Conservation (phyloP, 2,797 vertebrate genomes). For the Mareca strepera region DNA sequence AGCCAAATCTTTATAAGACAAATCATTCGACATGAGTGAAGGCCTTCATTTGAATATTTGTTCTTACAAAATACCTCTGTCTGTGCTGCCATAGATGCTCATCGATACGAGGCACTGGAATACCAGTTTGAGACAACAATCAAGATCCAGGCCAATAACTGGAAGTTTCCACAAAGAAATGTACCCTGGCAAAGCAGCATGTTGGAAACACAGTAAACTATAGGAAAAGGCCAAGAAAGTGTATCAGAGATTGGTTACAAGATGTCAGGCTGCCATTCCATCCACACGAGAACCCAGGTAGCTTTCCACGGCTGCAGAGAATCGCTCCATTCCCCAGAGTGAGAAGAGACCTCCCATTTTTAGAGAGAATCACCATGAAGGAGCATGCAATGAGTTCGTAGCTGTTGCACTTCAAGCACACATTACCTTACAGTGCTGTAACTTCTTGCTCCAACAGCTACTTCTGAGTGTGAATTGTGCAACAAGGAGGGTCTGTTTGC, state of each 20-base stretch:
- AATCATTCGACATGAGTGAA: neutral
- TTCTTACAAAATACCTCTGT: neutral
- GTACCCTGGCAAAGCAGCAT: neutral
- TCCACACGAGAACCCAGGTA: neutral
- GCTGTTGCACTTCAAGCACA: neutral
- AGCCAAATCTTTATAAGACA: neutral
- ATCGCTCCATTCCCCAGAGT: neutral
- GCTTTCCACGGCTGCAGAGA: constrained; percentile 17
- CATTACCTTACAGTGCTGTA: neutral
- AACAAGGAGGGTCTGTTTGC: neutral
- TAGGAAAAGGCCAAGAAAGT: neutral
- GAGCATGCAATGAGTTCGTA: accelerated
- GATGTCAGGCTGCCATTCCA: neutral
- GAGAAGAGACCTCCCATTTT: neutral
- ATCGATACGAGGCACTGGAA: neutral
- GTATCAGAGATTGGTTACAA: neutral
- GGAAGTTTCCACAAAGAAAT: neutral
- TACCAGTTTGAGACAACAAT: neutral
- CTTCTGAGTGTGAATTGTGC: neutral
- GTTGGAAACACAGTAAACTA: neutral
- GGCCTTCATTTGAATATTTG: neutral
- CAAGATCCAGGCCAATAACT: neutral
- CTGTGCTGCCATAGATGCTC: neutral
- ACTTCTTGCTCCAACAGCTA: neutral
- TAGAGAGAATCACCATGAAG: neutral